Evolutionary conservation across 2,113 vertebrate species (phyloP).

Genomic region (Eretmochelys imbricata): DNA sequence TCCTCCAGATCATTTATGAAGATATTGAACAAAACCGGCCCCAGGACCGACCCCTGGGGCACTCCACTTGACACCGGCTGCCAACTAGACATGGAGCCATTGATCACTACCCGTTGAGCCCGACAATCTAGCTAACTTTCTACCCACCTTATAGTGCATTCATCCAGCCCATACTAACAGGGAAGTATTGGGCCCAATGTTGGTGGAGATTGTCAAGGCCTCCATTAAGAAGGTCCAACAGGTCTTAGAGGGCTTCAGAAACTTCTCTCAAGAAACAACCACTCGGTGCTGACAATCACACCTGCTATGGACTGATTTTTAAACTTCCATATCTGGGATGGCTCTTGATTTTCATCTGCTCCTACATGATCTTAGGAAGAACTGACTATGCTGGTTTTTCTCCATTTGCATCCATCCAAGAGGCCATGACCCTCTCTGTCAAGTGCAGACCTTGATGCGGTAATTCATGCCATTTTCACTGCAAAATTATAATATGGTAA

Average conservation of each 20-base stretch:
- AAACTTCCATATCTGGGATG: neutral
- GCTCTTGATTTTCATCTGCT: neutral
- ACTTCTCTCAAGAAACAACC: neutral
- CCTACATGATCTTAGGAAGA: neutral
- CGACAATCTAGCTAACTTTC: too few relatives aligned
- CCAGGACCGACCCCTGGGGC: too few relatives aligned
- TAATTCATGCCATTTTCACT: neutral
- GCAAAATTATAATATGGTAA: neutral
- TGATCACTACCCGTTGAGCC: too few relatives aligned
- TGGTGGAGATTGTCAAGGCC: rapidly evolving
- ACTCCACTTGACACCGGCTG: too few relatives aligned
- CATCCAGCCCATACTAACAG: neutral
- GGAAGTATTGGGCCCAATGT: neutral
- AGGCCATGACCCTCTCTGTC: neutral
- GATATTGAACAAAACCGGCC: too few relatives aligned
- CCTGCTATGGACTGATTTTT: neutral
- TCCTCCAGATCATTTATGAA: too few relatives aligned
- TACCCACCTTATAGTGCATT: too few relatives aligned
- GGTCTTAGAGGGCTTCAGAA: neutral
- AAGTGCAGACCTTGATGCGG: neutral
- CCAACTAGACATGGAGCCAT: too few relatives aligned
- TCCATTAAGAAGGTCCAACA: neutral
- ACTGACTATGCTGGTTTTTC: neutral
- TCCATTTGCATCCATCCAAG: neutral
- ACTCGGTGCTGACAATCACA: neutral